Conservation (phyloP, 2,113 vertebrate species). For the Cyprinus carpio region DNA sequence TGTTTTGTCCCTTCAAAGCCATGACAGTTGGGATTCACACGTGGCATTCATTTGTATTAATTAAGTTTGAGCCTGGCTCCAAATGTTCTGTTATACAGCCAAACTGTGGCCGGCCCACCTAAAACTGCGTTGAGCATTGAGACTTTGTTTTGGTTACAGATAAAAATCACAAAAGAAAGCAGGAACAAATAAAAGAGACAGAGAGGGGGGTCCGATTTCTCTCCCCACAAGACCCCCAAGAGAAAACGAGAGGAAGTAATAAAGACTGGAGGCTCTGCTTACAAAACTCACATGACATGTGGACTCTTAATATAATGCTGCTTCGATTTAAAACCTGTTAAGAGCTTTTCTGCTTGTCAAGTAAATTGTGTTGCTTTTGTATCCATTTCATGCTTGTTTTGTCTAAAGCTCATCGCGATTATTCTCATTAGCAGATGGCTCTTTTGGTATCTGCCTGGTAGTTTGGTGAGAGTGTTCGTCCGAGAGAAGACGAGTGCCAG, state of each 20-base stretch:
- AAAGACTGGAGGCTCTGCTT: slow-evolving; percentile 43
- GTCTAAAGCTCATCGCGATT: slow-evolving; percentile 52
- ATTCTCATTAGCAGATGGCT: slow-evolving; percentile 76
- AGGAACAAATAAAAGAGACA: slow-evolving; percentile 26
- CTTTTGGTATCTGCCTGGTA: slow-evolving; percentile 74
- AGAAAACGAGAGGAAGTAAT: slow-evolving; percentile 52
- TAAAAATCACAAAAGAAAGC: slow-evolving; percentile 51
- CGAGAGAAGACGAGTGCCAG: slow-evolving; percentile 69
- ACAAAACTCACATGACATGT: slow-evolving; percentile 32
- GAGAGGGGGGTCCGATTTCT: slow-evolving; percentile 36
- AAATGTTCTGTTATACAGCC: slow-evolving; percentile 20
- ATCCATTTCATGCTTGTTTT: slow-evolving; percentile 31
- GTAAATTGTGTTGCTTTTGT: slow-evolving; percentile 17
- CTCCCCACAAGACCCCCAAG: slow-evolving; percentile 42
- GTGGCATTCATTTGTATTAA: neutral
- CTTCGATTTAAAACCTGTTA: slow-evolving; percentile 12
- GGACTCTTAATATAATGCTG: neutral
- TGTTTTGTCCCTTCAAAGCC: slow-evolving; percentile 24
- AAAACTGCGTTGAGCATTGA: slow-evolving; percentile 9
- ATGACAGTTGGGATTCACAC: slow-evolving; percentile 11
- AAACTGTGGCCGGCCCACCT: neutral
- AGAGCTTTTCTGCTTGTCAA: slow-evolving; percentile 3
- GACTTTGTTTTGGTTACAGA: slow-evolving; percentile 55
- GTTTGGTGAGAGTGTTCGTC: slow-evolving; percentile 61
- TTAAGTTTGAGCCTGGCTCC: slow-evolving; percentile 5